phyloP scores from a whole-genome alignment of 2,888 invertebrate genomes.

The Xestia c-nigrum region DNA sequence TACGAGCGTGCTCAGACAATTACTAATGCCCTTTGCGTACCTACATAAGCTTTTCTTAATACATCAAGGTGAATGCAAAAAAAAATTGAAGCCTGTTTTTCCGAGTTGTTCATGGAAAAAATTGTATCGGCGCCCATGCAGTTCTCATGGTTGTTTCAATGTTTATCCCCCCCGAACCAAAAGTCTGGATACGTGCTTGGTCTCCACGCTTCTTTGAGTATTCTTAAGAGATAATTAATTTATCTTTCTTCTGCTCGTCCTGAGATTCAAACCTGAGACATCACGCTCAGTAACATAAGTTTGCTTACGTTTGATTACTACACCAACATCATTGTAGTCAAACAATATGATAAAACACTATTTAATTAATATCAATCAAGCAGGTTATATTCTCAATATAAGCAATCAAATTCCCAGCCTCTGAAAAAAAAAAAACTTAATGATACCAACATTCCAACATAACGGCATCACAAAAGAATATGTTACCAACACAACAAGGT shows the following conservation, averaged over 20 bases:
- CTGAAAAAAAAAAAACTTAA: conserved; percentile 1
- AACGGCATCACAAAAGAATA: conserved; percentile 12
- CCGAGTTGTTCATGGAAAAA: too few relatives aligned
- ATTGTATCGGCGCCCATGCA: too few relatives aligned
- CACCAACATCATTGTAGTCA: background rate
- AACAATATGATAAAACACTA: background rate
- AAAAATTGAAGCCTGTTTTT: too few relatives aligned
- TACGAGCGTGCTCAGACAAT: too few relatives aligned
- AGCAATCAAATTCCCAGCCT: background rate
- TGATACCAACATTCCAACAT: conserved; percentile 3
- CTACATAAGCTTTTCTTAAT: too few relatives aligned
- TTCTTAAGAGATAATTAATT: background rate
- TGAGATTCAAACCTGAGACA: background rate
- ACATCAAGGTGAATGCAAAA: too few relatives aligned
- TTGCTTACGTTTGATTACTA: background rate
- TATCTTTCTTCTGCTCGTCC: background rate
- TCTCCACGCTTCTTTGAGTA: background rate
- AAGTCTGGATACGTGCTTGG: too few relatives aligned
- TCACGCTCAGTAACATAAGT: background rate
- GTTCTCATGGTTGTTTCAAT: too few relatives aligned
- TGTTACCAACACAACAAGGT: conserved; percentile 16
- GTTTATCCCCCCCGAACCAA: too few relatives aligned
- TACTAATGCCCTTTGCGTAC: too few relatives aligned
- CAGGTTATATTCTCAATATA: too few relatives aligned
- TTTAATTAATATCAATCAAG: background rate